These are phyloP conservation scores for Hephaestus fuliginosus DNA, from an alignment of 2,797 vertebrate genomes.

Conservation along the genomic window DNA sequence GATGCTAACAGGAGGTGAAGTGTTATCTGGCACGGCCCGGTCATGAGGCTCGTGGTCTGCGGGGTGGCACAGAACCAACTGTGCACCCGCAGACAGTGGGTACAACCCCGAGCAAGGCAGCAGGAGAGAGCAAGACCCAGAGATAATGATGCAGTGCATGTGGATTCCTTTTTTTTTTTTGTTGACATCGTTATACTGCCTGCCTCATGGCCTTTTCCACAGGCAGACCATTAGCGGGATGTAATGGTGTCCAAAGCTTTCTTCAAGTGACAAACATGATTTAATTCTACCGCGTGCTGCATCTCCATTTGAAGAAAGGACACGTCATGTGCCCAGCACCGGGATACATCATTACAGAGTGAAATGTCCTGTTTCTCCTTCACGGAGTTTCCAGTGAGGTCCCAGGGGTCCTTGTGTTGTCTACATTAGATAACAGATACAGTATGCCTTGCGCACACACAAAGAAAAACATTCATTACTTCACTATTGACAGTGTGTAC, in stretches of 20 bases:
- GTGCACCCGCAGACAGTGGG: constrained; percentile 16
- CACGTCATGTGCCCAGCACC: constrained; percentile 2
- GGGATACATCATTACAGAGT: constrained; percentile 59
- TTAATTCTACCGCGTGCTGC: constrained; percentile 44
- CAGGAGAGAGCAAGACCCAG: constrained; percentile 30
- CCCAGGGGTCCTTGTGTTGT: constrained; percentile 47
- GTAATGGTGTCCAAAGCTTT: constrained; percentile 54
- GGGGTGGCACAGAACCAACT: constrained; percentile 35
- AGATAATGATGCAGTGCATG: constrained; percentile 62
- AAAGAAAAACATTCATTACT: constrained; percentile 39
- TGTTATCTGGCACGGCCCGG: constrained; percentile 11
- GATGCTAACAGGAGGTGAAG: constrained; percentile 62
- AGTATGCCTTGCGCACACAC: constrained; percentile 15
- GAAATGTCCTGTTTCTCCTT: constrained; percentile 61
- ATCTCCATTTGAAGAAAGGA: constrained; percentile 45
- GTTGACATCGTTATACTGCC: constrained; percentile 32
- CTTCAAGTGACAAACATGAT: constrained; percentile 60
- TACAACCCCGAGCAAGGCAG: constrained; percentile 57
- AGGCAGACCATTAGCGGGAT: constrained; percentile 68
- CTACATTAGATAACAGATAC: constrained; percentile 46
- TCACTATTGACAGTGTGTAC: background rate
- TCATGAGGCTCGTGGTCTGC: constrained; percentile 35
- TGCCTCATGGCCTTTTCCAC: constrained; percentile 55
- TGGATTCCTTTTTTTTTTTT: constrained; percentile 28
- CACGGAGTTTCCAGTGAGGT: constrained; percentile 41